Percentiles rank a stretch among this genome's conserved stretches.
Conservation (phyloP, 1,140 invertebrate genomes). For the Tachypleus tridentatus region DNA sequence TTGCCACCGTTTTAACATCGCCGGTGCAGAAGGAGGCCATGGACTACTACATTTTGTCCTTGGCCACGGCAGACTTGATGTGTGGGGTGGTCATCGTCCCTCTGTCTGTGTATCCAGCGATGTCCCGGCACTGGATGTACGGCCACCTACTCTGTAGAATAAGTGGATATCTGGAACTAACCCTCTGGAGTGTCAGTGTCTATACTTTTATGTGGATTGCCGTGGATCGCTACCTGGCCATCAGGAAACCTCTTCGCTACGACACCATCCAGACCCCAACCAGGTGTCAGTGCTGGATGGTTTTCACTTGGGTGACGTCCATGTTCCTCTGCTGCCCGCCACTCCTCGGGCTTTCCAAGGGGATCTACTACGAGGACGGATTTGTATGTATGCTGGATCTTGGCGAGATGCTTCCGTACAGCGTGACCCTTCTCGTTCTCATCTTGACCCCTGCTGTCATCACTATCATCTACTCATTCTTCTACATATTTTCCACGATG, state of each 20-base stretch:
- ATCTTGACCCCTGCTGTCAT: constrained; percentile 81
- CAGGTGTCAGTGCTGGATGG: constrained; percentile 93
- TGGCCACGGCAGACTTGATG: constrained; percentile 80
- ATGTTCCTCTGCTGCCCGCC: constrained; percentile 78
- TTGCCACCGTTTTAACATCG: constrained; percentile 76
- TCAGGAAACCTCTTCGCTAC: constrained; percentile 85
- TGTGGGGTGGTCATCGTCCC: constrained; percentile 79
- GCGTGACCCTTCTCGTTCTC: constrained; percentile 73
- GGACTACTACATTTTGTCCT: constrained; percentile 80
- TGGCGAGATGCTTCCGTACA: constrained; percentile 88
- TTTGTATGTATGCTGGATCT: constrained; percentile 91
- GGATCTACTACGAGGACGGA: constrained; percentile 59
- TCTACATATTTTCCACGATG: constrained; percentile 85
- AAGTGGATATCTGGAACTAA: constrained; percentile 80
- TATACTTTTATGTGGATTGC: constrained; percentile 97
- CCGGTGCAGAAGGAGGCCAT: constrained; percentile 84
- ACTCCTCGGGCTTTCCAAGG: constrained; percentile 54
- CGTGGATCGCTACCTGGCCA: constrained; percentile 81
- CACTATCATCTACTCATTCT: constrained; percentile 84
- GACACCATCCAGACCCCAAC: constrained; percentile 84
- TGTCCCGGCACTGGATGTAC: constrained; percentile 64
- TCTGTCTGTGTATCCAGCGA: constrained; percentile 78
- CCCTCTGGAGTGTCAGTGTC: constrained; percentile 77
- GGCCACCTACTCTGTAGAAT: constrained; percentile 72
- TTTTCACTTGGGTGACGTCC: constrained; percentile 90